Evolutionary conservation across 2,113 vertebrate species (phyloP).

Genomic region (Phylloscopus trochilus): DNA sequence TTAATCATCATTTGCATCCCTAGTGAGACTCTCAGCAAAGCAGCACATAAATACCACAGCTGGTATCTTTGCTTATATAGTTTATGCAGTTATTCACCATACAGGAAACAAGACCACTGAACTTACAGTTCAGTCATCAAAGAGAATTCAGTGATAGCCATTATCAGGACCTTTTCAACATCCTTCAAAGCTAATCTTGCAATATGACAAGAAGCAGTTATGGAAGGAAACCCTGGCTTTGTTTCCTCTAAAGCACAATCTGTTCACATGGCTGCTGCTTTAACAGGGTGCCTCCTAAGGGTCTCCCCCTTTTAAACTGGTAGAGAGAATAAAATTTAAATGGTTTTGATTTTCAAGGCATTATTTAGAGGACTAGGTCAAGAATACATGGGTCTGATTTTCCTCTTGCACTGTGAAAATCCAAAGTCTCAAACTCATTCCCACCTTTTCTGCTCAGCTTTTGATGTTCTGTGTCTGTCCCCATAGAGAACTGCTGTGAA

Average conservation of each 20-base stretch:
- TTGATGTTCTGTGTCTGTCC: neutral
- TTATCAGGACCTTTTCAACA: neutral
- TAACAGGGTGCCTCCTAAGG: neutral
- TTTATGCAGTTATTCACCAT: neutral
- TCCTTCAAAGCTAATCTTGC: conserved; percentile 16
- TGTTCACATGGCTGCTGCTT: neutral
- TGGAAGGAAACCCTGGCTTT: neutral
- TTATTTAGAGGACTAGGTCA: neutral
- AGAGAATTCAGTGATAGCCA: neutral
- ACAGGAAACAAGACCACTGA: neutral
- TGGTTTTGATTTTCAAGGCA: neutral
- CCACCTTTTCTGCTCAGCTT: neutral
- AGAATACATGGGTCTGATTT: neutral
- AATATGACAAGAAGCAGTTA: neutral
- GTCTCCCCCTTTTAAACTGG: neutral
- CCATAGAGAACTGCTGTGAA: neutral
- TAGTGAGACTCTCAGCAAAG: neutral
- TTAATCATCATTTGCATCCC: neutral
- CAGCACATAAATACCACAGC: neutral
- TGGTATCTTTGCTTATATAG: neutral
- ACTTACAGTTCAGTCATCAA: neutral
- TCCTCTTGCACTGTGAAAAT: neutral
- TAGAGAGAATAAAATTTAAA: neutral
- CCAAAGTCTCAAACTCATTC: neutral
- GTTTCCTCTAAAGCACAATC: neutral